phyloP scores from a whole-genome alignment of 2,113 vertebrate genomes.

The Plecotus auritus region DNA sequence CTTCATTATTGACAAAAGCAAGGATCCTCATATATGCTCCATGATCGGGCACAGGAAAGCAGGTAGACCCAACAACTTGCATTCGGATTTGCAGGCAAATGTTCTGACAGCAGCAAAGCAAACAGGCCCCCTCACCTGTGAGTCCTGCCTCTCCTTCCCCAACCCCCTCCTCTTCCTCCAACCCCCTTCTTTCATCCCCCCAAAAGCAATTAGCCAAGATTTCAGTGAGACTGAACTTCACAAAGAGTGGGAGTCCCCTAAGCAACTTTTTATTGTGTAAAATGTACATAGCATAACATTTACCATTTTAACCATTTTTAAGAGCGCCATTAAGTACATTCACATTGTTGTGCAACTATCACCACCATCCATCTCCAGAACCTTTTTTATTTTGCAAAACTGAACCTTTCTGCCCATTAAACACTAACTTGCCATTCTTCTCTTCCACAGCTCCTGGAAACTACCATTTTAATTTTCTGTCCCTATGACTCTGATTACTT shows the following conservation, averaged over 20 bases:
- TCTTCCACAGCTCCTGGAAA: background rate
- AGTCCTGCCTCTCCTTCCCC: background rate
- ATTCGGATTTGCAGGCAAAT: background rate
- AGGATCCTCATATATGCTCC: accelerated
- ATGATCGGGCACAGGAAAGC: background rate
- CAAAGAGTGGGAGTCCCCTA: background rate
- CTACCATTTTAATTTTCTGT: background rate
- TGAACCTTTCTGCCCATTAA: background rate
- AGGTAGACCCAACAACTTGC: background rate
- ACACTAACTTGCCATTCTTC: background rate
- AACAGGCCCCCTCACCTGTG: background rate
- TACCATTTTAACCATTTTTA: background rate
- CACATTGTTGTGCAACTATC: too few relatives aligned
- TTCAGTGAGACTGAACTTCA: background rate
- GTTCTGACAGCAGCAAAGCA: background rate
- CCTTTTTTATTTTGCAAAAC: background rate
- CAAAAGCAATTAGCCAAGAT: background rate
- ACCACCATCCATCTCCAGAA: background rate
- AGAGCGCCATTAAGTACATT: background rate
- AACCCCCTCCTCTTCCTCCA: background rate
- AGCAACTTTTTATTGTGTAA: background rate
- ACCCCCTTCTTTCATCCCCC: background rate
- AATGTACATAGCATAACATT: background rate
- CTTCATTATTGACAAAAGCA: background rate
- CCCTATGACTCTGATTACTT: background rate